These are phyloP conservation scores for Tretioscincus oriximinensis DNA, from an alignment of 2,113 vertebrate genomes.

Conservation along the genomic window DNA sequence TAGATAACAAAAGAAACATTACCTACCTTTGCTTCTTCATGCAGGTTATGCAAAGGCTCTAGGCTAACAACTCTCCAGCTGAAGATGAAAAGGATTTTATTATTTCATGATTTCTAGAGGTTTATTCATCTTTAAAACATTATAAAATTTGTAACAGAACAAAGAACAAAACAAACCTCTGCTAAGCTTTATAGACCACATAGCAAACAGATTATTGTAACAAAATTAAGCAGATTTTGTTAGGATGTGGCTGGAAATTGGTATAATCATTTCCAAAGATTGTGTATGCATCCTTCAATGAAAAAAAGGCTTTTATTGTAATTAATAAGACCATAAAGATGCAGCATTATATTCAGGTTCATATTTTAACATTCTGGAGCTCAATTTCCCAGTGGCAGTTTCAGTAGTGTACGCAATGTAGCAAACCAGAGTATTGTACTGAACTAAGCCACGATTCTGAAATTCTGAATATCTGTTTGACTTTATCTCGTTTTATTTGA, in stretches of 20 bases:
- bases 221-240: not conserved
- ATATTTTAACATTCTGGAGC: not conserved
- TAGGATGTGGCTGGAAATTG: not conserved
- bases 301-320: not conserved
- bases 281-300: not conserved
- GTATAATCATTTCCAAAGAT: not conserved
- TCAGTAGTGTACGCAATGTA: not conserved
- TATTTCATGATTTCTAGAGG: too few species aligned
- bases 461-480: not conserved
- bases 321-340: not conserved
- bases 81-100: constrained; percentile 46
- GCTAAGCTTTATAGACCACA: not conserved
- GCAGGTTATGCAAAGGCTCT: constrained; percentile 62
- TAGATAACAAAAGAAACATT: constrained; percentile 35
- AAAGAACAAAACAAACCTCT: not conserved
- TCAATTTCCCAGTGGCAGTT: not conserved
- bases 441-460: too few species aligned
- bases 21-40: constrained; percentile 74
- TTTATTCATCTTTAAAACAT: too few species aligned
- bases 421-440: not conserved
- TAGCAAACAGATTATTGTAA: not conserved
- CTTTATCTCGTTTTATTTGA: not conserved
- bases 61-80: constrained; percentile 84
- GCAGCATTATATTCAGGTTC: too few species aligned
- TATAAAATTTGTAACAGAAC: too few species aligned